These are phyloP conservation scores for Tetragnatha versicolor DNA, from an alignment of 1,140 invertebrate species.

Conservation along the genomic window DNA sequence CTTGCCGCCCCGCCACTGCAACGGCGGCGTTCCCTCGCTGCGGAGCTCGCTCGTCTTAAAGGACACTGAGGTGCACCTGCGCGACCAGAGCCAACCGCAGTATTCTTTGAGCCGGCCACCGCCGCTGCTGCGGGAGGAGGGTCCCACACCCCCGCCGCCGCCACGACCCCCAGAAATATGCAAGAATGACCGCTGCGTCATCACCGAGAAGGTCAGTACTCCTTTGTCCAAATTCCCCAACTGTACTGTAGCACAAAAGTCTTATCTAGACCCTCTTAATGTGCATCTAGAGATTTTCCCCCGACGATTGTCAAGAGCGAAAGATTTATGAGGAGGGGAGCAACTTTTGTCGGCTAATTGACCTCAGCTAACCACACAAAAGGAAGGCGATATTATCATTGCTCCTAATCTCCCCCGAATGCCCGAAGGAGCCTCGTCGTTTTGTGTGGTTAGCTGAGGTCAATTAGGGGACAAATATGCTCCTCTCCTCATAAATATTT, in stretches of 20 bases:
- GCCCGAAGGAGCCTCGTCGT: too few relatives aligned
- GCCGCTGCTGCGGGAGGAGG: neutral
- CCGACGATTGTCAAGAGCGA: too few relatives aligned
- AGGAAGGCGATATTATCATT: too few relatives aligned
- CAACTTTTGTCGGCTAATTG: too few relatives aligned
- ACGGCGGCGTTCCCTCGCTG: slow-evolving; percentile 20
- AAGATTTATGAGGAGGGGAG: too few relatives aligned
- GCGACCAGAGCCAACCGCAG: slow-evolving; percentile 40
- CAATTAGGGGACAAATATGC: neutral
- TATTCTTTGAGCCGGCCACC: slow-evolving; percentile 42
- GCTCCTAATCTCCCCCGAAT: too few relatives aligned
- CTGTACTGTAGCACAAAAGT: neutral
- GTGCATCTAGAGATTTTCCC: too few relatives aligned
- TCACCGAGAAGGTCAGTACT: slow-evolving; percentile 34
- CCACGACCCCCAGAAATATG: slow-evolving; percentile 12
- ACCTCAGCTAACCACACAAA: too few relatives aligned
- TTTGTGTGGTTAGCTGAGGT: too few relatives aligned
- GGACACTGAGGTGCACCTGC: slow-evolving; percentile 50
- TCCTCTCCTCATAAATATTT: too few relatives aligned
- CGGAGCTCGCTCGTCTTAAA: slow-evolving; percentile 26
- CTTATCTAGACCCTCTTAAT: neutral
- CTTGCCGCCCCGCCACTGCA: neutral
- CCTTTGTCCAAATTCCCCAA: neutral
- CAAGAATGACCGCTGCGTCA: slow-evolving; percentile 38
- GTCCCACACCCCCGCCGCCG: neutral